Evolutionary conservation across 2,888 invertebrate genomes (phyloP), one percentile per base, ranked within the genome.

Genomic region (Parochlus steinenii): DNA sequence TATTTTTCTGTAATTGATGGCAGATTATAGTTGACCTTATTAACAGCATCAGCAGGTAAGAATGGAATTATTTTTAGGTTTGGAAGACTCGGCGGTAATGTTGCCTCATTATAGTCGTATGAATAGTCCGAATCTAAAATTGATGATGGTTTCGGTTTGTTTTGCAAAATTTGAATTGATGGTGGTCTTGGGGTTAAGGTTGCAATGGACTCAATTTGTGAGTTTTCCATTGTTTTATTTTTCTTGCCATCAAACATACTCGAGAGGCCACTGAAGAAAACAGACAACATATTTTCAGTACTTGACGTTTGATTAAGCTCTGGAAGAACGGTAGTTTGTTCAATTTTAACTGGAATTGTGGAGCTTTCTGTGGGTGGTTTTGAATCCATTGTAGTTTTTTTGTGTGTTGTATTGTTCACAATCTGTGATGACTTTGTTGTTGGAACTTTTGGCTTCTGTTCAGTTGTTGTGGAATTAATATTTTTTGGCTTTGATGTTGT

Each of bases 51-150:
- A 4, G 82, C 80, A 19, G 83, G 82, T 40, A 85, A 71, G 54
- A 86, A 86, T 6, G 85, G 83, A 46, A 86, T 85, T 33, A 86
- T 86, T 52, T 83, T 83, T 32, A 83, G 62, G 56, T 83, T 83
- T 1, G 83, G 83, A 37, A 83, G 54, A 7, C 81, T 81, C n/a
- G 83, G 83, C 3, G 82, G 83, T 37, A 83, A 51, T 1, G 79
- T 75, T 1, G 74, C 73, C 43, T 72, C 70, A 33, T 63, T 66
- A 47, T 77, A 78, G 48, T 78, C 78, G 47, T 73, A 75, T 45
- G 75, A 73, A 43, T 71, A 70, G 43, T 70, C 69, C 34, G 64
- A 67, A 43, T 69, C 69, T 19, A 56, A 40, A 31, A 56, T 56
- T 7, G 46, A 51, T n/a, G n/a, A n/a, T 5, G 55, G 56, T 42